These are phyloP conservation scores for Paradoxurus hermaphroditus DNA, from an alignment of 2,113 vertebrate species.

Conservation along the genomic window DNA sequence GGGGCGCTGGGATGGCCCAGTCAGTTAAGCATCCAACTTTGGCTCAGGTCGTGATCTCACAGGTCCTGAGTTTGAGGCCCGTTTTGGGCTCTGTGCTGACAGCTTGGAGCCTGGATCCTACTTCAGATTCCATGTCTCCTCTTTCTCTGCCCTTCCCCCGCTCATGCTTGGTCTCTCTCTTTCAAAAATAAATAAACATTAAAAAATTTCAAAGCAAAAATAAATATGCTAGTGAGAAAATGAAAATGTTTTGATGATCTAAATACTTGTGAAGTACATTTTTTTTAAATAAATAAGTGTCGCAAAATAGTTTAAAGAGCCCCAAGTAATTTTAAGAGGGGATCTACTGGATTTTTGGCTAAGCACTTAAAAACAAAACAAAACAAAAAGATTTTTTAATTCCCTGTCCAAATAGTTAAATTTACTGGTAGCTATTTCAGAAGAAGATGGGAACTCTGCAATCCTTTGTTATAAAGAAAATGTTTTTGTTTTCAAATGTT, in stretches of 20 bases:
- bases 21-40: no score
- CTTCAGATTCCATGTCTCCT: no score
- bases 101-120: no score
- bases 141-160: no score
- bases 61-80: no score
- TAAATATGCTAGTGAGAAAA: conserved; percentile 12
- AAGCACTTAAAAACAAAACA: background rate
- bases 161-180: no score
- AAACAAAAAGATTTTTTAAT: conserved; percentile 34
- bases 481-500: conserved; percentile 67
- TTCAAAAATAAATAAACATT: no score
- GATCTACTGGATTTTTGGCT: conserved; percentile 53
- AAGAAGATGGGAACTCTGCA: conserved; percentile 4
- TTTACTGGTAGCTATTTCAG: conserved; percentile 60
- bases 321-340: conserved; percentile 42
- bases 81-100: no score
- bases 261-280: conserved; percentile 1
- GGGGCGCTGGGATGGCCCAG: no score
- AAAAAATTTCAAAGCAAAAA: background rate
- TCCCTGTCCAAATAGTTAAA: conserved; percentile 68
- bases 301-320: conserved; percentile 33
- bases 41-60: no score
- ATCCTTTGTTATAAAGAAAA: conserved; percentile 55
- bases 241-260: background rate
- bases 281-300: background rate